These are phyloP conservation scores for Salticus scenicus DNA, from an alignment of 2,888 invertebrate genomes.

Conservation along the genomic window DNA sequence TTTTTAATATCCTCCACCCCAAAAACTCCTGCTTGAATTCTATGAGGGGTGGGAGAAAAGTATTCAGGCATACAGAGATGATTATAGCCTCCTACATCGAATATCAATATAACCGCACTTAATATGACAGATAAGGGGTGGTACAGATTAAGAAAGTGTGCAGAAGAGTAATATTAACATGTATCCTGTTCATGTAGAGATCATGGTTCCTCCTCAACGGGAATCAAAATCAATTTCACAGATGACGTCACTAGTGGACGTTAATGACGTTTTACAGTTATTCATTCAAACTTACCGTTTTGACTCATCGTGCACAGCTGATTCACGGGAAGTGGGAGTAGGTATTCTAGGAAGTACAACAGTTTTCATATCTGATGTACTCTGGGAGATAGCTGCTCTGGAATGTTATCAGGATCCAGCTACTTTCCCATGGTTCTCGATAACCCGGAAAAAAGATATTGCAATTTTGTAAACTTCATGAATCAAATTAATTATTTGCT, in stretches of 20 bases:
- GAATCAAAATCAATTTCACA: neutral
- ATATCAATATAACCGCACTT: neutral
- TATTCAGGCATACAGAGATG: neutral
- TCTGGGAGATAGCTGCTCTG: neutral
- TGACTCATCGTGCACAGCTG: neutral
- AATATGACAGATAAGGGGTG: too few species aligned
- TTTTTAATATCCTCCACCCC: too few species aligned
- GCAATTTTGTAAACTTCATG: neutral
- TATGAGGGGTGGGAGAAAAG: neutral
- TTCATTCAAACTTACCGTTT: neutral
- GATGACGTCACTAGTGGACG: conserved; percentile 9
- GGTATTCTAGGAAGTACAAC: neutral
- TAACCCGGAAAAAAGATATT: neutral
- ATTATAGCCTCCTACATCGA: neutral
- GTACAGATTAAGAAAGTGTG: too few species aligned
- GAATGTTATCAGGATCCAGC: neutral
- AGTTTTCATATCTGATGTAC: neutral
- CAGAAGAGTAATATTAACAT: too few species aligned
- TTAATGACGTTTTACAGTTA: neutral
- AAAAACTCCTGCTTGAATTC: neutral
- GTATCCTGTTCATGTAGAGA: too few species aligned
- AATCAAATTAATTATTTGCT: neutral
- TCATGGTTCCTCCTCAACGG: neutral
- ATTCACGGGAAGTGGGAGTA: neutral
- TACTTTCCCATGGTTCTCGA: neutral